Percentiles rank a stretch among this genome's conserved stretches.
These are phyloP conservation scores for Gastracanthus pulcherrimus DNA, from an alignment of 2,888 invertebrate species.

Conservation along the genomic window DNA sequence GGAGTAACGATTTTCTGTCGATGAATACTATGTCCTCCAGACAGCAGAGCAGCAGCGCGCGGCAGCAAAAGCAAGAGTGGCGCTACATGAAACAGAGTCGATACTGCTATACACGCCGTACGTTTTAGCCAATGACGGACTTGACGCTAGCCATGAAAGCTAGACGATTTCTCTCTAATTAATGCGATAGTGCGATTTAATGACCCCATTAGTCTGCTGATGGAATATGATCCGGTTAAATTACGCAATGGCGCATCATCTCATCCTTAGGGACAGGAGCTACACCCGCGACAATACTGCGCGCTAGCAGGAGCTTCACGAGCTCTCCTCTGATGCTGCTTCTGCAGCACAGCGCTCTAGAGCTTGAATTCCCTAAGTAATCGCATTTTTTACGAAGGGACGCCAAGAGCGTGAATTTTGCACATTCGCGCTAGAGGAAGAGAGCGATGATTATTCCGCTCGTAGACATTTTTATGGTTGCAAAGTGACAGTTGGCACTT, in stretches of 20 bases:
- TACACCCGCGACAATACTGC: not conserved
- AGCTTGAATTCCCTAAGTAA: not conserved
- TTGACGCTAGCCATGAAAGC: constrained; percentile 23
- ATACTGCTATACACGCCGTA: constrained; percentile 7
- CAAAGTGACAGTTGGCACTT: not conserved
- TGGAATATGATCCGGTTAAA: constrained; percentile 54
- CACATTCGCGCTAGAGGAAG: not conserved
- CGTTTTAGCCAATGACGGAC: not conserved
- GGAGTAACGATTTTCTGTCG: constrained; percentile 60
- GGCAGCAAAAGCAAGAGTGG: not conserved
- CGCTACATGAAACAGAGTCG: constrained; percentile 15
- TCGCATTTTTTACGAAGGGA: not conserved
- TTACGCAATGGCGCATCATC: constrained; percentile 13
- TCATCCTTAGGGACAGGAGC: constrained; percentile 29
- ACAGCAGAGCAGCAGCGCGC: not conserved
- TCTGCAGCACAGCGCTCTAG: too few relatives aligned
- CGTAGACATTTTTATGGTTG: not conserved
- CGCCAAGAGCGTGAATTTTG: not conserved
- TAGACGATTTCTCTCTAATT: constrained; percentile 55
- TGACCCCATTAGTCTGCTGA: constrained; percentile 51
- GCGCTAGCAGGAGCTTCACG: not conserved
- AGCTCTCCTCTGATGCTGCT: not conserved
- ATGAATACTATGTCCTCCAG: constrained; percentile 46
- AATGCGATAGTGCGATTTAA: constrained; percentile 49
- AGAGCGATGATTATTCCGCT: not conserved